Base-by-base conservation (phyloP, 2,113 vertebrate genomes). In the Axis porcinus region DNA sequence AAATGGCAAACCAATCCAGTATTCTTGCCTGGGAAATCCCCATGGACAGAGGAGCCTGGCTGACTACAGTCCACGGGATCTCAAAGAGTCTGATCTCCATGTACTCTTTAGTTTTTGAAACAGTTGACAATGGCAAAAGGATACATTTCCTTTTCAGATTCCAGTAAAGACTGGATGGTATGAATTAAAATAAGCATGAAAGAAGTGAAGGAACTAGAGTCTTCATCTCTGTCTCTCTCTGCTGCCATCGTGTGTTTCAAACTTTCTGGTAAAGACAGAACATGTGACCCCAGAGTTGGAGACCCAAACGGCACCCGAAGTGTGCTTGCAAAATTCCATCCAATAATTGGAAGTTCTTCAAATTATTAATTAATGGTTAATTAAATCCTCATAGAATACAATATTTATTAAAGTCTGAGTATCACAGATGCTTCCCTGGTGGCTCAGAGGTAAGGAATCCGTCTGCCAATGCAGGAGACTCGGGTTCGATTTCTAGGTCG, bases 241-340 rank as follows among this genome's bases (percentile, higher is more conserved):
- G 36, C 50, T 23, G 30, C 86, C 58, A 0, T 2, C 4, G 16
- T 25, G 28, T 28, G 27, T 25, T 58, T 55, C 52, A 23, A 17
- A 16, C n/a, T 14, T 40, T 64, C 43, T 30, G 60, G 1, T 23
- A 25, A n/a, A 52, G 11, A 55, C 2, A 17, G 54, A 10, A 14
- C 0, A 1, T 10, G 0, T 1, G 33, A 6, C 30, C 9, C 3
- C 7, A 7, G 23, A 23, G n/a, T 3, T 1, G 2, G 28, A 0
- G 40, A 43, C 36, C 40, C 30, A 28, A 40, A 33, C 6, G 0
- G 19, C 40, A 83, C 33, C 83, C 60, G 9, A 17, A n/a, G 17
- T 21, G 2, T 28, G 30, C 8, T 47, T 3, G 70, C 16, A 23
- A 81, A 45, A 30, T 13, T 67, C 43, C 11, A 5, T n/a, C 55